Evolutionary conservation across 1,140 invertebrate species (phyloP).

Genomic region (Probaryconus sp.): DNA sequence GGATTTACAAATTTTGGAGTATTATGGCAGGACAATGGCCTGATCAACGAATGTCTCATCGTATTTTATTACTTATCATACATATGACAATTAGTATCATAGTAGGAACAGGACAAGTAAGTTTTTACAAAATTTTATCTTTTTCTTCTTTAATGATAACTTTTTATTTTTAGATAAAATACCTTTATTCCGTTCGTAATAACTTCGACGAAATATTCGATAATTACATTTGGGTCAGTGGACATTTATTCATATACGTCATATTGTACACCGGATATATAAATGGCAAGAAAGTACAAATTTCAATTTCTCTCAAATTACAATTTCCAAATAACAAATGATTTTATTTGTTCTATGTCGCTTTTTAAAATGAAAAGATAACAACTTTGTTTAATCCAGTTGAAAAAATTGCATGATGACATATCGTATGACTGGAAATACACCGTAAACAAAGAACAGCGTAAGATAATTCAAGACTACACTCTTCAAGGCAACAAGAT

Average conservation of each 20-base stretch:
- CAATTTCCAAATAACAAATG: too few relatives aligned
- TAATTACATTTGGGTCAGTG: constrained; percentile 23
- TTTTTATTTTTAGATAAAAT: constrained; percentile 10
- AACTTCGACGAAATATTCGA: constrained; percentile 27
- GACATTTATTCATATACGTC: constrained; percentile 10
- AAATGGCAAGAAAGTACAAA: constrained; percentile 2
- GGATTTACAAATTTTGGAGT: too few relatives aligned
- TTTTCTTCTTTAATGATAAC: too few relatives aligned
- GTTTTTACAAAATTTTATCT: too few relatives aligned
- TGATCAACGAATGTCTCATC: too few relatives aligned
- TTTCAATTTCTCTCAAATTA: neutral
- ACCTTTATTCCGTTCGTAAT: constrained; percentile 22
- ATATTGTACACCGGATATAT: constrained; percentile 1
- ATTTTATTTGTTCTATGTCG: too few relatives aligned
- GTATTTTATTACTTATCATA: too few relatives aligned
- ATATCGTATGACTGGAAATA: constrained; percentile 8
- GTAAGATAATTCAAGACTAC: neutral
- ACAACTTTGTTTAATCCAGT: too few relatives aligned
- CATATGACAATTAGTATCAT: too few relatives aligned
- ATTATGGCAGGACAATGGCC: too few relatives aligned
- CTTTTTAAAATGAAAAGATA: too few relatives aligned
- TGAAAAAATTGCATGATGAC: neutral
- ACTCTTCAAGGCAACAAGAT: constrained; percentile 1
- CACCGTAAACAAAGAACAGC: neutral
- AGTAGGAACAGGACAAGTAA: too few relatives aligned